A percentile compares a stretch with the other conserved stretches of the same genome.
These are phyloP conservation scores for Drosophila neocordata DNA, from an alignment of 1,140 invertebrate species.

Conservation along the genomic window DNA sequence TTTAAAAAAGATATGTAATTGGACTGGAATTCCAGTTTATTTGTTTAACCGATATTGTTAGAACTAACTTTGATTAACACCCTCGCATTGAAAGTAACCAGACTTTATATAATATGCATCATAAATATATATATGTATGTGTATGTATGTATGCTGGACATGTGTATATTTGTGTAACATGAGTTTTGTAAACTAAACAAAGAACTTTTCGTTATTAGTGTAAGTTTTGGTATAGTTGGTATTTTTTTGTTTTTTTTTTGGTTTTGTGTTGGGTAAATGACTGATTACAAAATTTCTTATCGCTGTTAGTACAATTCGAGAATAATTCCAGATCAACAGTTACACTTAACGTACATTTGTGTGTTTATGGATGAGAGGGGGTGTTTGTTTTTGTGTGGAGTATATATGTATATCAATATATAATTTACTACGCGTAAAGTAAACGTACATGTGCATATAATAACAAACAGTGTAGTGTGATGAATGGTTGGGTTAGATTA, in stretches of 20 bases:
- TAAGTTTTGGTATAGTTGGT: constrained; percentile 22
- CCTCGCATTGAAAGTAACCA: background rate
- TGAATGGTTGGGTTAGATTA: constrained; percentile 66
- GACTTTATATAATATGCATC: constrained; percentile 5
- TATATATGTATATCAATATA: constrained; percentile 48
- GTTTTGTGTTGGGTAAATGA: constrained; percentile 39
- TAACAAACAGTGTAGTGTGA: constrained; percentile 68
- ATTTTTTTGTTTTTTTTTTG: constrained; percentile 15
- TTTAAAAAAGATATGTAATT: no score
- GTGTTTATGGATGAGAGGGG: constrained; percentile 19
- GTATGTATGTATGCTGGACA: constrained; percentile 24
- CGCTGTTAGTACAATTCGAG: constrained; percentile 64
- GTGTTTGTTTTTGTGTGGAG: constrained; percentile 32
- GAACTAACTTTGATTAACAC: background rate
- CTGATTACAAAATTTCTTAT: constrained; percentile 60
- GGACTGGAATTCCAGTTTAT: no score
- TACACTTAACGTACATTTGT: constrained; percentile 67
- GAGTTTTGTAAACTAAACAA: constrained; percentile 47
- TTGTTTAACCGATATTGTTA: no score
- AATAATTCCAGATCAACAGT: constrained; percentile 60
- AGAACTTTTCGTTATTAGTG: constrained; percentile 48
- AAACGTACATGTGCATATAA: constrained; percentile 63
- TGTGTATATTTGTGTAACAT: constrained; percentile 37
- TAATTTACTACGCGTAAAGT: constrained; percentile 52
- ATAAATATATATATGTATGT: constrained; percentile 29